Base-by-base conservation (phyloP, 2,888 invertebrate species). In the Amphipoea lucens region DNA sequence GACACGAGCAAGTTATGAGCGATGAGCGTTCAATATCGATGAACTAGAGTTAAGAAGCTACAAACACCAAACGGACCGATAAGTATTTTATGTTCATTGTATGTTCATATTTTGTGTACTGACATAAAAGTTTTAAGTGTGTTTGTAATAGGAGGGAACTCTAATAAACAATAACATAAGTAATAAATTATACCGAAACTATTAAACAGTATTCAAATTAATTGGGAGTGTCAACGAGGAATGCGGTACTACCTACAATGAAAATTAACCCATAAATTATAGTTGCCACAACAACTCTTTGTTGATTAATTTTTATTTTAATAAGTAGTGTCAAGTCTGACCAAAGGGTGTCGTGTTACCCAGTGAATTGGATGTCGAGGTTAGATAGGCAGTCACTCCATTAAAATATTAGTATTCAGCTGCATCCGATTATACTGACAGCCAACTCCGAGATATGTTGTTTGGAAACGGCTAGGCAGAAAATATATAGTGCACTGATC, bases 1-100 rank as follows among this genome's bases (percentile, higher is more conserved):
- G 57, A 76, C 48, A 76, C 79, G 23, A 11, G 20, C 77, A 78
- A 86, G 81, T 62, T 57, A 81, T 20, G 14, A 81, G 79, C 29
- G 40, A 40, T 17, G 0, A 65, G 67, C 77, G 74, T 14, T 23
- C 65, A 17, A 9, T 57, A 23, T 23, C 1, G 1, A 11, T 57
- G 9, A 40, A 45, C 23, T n/a, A 6, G 17, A 40, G 20, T 29
- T 40, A 48, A 11, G 3, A 45, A 63, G 2, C 36, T 54, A 54
- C 5, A 54, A 54, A 20, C 0, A 54, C 20, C 54, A 12, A 48
- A 48, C 48, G 20, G 54, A 20, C 20, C 7, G 54, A 54, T 54
- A 7, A 54, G 7, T 54, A 54, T 54, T 17, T 17, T 51, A 51
- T 51, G 17, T 40, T 36, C 5, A 40, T 40, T 40, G 40, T 40